phyloP scores from a whole-genome alignment of 1,140 invertebrate genomes.

The Eupeodes corollae region DNA sequence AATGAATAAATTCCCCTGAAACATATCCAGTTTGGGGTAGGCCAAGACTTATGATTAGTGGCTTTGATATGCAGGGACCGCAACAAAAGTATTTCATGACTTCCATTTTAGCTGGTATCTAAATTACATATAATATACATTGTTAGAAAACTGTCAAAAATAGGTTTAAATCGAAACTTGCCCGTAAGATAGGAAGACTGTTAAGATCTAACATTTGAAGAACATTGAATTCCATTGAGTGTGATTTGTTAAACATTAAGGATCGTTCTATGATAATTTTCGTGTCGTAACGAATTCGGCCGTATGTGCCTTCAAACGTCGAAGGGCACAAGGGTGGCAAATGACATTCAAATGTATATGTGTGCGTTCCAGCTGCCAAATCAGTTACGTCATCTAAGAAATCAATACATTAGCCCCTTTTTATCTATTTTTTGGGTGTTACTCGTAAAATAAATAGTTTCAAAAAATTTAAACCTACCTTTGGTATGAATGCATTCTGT shows the following conservation, averaged over 20 bases:
- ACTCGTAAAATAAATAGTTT: too few species aligned
- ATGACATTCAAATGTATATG: slow-evolving; percentile 42
- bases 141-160: background rate
- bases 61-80: slow-evolving; percentile 22
- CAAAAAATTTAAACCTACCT: background rate
- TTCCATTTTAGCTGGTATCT: slow-evolving; percentile 23
- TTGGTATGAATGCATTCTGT: slow-evolving; percentile 17
- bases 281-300: slow-evolving; percentile 5
- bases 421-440: too few species aligned
- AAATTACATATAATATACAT: background rate
- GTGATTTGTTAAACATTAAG: slow-evolving; percentile 7
- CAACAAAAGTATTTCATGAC: slow-evolving; percentile 23
- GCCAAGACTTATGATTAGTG: slow-evolving; percentile 17
- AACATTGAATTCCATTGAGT: slow-evolving; percentile 1
- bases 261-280: slow-evolving; percentile 3
- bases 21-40: slow-evolving; percentile 29
- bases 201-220: slow-evolving; percentile 2
- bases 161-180: slow-evolving; percentile 3
- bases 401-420: too few species aligned
- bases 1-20: slow-evolving; percentile 23
- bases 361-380: slow-evolving; percentile 37
- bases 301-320: slow-evolving; percentile 1
- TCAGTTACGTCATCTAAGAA: too few species aligned
- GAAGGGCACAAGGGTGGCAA: slow-evolving; percentile 39
- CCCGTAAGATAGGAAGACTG: background rate